Conservation (phyloP, 1,140 invertebrate species). For the Trachymyrmex septentrionalis region DNA sequence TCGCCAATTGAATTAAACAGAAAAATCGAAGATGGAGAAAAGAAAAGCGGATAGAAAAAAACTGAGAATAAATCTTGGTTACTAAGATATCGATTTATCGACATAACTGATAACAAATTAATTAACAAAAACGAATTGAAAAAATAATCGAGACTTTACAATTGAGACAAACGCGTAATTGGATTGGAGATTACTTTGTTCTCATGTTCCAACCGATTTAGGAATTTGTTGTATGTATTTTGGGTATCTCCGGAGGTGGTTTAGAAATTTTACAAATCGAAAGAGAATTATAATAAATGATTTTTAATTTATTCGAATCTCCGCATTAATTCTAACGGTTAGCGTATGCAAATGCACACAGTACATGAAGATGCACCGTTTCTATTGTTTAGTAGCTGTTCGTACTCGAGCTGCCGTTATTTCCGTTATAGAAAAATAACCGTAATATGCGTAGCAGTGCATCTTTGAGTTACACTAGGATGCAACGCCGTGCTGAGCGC, state of each 20-base stretch:
- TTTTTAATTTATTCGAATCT: slow-evolving; percentile 10
- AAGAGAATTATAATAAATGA: background rate
- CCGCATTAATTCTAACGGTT: background rate
- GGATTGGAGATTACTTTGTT: background rate
- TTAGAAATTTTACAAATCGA: background rate
- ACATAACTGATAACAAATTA: background rate
- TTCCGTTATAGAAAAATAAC: slow-evolving; percentile 68
- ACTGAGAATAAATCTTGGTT: background rate
- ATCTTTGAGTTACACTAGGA: slow-evolving; percentile 56
- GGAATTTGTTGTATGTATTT: background rate
- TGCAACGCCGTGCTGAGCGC: slow-evolving; percentile 33
- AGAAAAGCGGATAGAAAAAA: background rate
- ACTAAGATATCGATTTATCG: background rate
- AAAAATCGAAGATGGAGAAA: background rate
- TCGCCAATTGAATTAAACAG: background rate
- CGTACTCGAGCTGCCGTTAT: slow-evolving; percentile 68
- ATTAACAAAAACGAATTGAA: background rate
- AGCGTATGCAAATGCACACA: background rate
- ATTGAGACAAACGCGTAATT: background rate
- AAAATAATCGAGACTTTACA: background rate
- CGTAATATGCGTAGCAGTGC: slow-evolving; percentile 63
- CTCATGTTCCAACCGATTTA: background rate
- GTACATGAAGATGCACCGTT: background rate
- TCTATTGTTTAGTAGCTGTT: slow-evolving; percentile 15
- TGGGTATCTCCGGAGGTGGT: background rate